phyloP scores from a whole-genome alignment of 2,797 vertebrate genomes.

The Pipistrellus pipistrellus region DNA sequence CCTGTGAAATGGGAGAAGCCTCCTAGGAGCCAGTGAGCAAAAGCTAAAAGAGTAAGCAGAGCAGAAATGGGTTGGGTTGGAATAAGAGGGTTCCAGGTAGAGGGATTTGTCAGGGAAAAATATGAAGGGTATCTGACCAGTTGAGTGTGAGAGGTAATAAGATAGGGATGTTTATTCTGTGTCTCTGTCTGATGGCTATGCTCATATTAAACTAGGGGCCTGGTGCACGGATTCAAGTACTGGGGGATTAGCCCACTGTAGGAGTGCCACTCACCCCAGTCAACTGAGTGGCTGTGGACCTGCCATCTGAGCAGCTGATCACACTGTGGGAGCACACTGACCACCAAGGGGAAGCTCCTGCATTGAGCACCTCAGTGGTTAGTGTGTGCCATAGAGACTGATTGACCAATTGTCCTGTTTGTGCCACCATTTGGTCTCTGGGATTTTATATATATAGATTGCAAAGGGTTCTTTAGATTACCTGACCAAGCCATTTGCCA shows the following conservation, averaged over 20 bases:
- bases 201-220: neutral
- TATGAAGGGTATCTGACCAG: neutral
- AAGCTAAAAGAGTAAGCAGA: neutral
- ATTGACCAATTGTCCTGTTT: too few species aligned
- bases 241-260: accelerated
- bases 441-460: too few species aligned
- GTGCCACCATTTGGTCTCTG: accelerated
- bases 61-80: neutral
- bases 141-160: neutral
- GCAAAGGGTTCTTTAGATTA: neutral
- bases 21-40: conserved; percentile 35
- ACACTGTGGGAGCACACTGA: too few species aligned
- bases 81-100: neutral
- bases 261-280: too few species aligned
- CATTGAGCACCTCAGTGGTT: too few species aligned
- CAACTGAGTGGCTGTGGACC: too few species aligned
- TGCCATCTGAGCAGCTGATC: too few species aligned
- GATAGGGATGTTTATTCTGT: neutral
- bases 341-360: too few species aligned
- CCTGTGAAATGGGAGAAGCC: neutral
- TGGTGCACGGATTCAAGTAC: too few species aligned
- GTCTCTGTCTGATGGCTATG: neutral
- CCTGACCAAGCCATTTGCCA: neutral
- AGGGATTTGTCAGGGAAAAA: neutral
- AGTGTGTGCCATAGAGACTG: too few species aligned